Evolutionary conservation across 2,797 vertebrate genomes (phyloP), one percentile per base, ranked within the genome.

Genomic region (Channa striata): DNA sequence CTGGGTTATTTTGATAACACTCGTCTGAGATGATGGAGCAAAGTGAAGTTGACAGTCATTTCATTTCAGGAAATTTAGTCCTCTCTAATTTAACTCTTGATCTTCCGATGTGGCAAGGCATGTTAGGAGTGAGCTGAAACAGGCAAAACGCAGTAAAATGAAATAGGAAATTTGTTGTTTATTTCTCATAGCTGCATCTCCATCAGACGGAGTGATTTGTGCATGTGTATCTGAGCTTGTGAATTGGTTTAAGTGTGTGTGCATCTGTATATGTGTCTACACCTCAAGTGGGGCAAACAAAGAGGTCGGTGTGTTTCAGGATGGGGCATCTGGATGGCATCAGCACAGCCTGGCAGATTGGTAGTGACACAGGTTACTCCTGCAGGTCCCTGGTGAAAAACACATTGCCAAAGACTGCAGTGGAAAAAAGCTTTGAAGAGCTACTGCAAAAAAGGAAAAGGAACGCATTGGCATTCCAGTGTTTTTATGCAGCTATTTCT

Each of bases 271-370:
- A 94, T 95, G 94, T 95, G 95, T 96, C 51, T 78, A 87, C 87
- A 82, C 80, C 10, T 80, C 87, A 92, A 90, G 88, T 93, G 90
- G 84, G 79, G 93, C 91, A 95, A 95, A 98, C 96, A 97, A 96
- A 97, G 95, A 95, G 78, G 84, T 91, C 86, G 95, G 95, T 97
- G 95, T 95, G 95, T 97, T 96, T 96, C 96, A 95, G 90, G 94
- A 94, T 86, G 82, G 77, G 89, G 91, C 19, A 87, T 93, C 97
- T 99, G 98, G 92, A 90, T 94, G 96, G 92, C 92, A 95, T 99
- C 97, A 97, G 77, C 47, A 77, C 80, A 72, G 83, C 85, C 75
- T 77, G 87, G 90, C 93, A 90, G 95, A 99, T 98, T 94, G 89
- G 86, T 90, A 86, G 75, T 97, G 97, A 98, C 97, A 96, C 65